Percentiles rank a stretch among this genome's conserved stretches.
These are phyloP conservation scores for Cephus nigrinus DNA, from an alignment of 2,888 invertebrate genomes.

Conservation along the genomic window DNA sequence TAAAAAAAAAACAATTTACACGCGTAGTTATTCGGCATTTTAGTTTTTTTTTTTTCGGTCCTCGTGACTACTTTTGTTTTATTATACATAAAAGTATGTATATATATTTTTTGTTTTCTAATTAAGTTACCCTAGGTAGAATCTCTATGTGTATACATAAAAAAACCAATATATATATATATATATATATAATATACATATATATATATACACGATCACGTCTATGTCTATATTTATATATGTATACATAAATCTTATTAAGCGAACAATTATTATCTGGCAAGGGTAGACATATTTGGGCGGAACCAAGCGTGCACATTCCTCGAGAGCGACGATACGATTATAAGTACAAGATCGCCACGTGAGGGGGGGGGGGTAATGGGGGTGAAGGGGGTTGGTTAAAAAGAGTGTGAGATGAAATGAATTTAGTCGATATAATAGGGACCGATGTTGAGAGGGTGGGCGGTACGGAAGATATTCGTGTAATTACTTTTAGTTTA, in stretches of 20 bases:
- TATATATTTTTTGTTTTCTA: not conserved
- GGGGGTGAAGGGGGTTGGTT: not conserved
- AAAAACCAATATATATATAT: conserved; percentile 18
- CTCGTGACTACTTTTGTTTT: not conserved
- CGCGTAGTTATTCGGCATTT: not conserved
- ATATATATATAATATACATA: conserved; percentile 13
- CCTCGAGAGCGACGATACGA: conserved; percentile 54
- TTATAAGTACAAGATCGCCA: conserved; percentile 62
- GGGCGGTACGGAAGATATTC: not conserved
- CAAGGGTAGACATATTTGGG: not conserved
- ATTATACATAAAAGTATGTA: not conserved
- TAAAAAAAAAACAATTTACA: not conserved
- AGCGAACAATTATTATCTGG: conserved; percentile 20
- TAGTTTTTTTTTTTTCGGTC: not conserved
- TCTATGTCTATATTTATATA: conserved; percentile 15
- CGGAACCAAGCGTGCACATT: conserved; percentile 59
- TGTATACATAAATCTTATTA: conserved; percentile 21
- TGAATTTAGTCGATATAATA: not conserved
- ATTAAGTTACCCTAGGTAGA: not conserved
- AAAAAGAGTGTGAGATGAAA: not conserved
- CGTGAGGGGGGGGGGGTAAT: not conserved
- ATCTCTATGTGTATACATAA: not conserved
- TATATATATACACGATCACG: conserved; percentile 27
- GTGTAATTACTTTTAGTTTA: not conserved
- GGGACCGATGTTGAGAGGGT: not conserved